Evolutionary conservation across 2,113 vertebrate genomes (phyloP), one percentile per base, ranked within the genome.

Genomic region (Rhadina sibilatrix): DNA sequence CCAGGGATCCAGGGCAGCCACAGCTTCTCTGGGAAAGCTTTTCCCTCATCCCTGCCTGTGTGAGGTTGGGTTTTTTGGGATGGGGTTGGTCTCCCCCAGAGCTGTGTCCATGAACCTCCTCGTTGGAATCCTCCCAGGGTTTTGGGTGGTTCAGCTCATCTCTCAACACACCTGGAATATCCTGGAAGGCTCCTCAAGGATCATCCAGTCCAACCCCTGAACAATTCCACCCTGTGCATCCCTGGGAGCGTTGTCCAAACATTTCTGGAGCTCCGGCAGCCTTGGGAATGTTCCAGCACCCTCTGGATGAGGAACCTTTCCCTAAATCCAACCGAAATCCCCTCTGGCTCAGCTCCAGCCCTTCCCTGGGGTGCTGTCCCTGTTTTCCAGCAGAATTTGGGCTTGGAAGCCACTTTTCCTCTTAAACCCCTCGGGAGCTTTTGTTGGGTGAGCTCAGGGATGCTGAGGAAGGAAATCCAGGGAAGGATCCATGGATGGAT

Each of bases 401-500:
- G 33, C 27, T 11, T 3, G 1, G 64, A 82, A 8, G 28, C 27
- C 21, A 2, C 20, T 27, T 27, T 83, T 20, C 2, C 3, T 42
- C 60, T 10, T 42, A 12, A 46, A 81, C 1, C 46, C 40, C 13
- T 22, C 11, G 46, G 37, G 82, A 74, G 38, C 8, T 23, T 15
- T 28, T 0, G 0, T 5, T 16, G 5, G 3, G 2, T 2, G 50
- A 61, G 27, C 2, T 9, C 37, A 13, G 3, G 66, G 38, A 31
- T 57, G 31, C 64, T 66, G 69, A 33, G 68, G 46, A 31, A 12
- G 33, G 35, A 54, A 64, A 12, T 13, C 38, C 44, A 44, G 44
- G 44, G 44, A 33, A 24, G 28, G 20, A 21, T 47, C 46, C 21
- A 22, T 22, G 46, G 46, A 20, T 21, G 12, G 38, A 15, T 44